Evolutionary conservation across 2,797 vertebrate species (phyloP).

Genomic region (Molossus alvarezi): DNA sequence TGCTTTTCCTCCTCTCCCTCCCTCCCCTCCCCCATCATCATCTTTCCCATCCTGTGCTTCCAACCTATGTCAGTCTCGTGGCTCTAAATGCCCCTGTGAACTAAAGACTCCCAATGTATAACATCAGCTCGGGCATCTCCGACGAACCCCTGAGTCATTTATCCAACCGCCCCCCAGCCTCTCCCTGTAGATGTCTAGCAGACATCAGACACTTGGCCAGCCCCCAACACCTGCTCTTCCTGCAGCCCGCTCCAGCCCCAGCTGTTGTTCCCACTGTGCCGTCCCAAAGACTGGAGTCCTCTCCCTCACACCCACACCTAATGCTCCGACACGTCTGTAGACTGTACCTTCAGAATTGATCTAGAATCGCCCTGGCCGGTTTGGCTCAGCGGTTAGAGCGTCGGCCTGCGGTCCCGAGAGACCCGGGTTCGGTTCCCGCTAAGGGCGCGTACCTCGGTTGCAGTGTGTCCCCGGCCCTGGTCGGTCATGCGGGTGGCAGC

Average conservation of each 20-base stretch:
- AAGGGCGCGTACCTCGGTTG: no score
- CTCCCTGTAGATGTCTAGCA: not conserved
- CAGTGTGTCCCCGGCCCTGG: no score
- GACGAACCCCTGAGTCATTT: not conserved
- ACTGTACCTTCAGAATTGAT: not conserved
- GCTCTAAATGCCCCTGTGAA: not conserved
- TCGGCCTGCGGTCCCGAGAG: no score
- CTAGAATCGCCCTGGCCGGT: no score
- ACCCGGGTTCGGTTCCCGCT: no score
- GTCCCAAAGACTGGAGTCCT: not conserved
- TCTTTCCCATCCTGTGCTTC: not conserved
- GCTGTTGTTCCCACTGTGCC: not conserved
- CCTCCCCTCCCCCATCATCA: accelerated
- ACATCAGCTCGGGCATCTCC: not conserved
- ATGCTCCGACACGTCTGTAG: not conserved
- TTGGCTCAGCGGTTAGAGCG: no score
- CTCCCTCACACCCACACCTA: not conserved
- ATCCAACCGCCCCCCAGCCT: not conserved
- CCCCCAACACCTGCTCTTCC: not conserved
- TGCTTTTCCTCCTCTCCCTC: no score
- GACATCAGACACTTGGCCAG: not conserved
- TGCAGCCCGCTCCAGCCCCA: not conserved
- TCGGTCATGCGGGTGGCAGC: no score
- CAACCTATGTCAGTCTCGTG: not conserved
- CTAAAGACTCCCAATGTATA: not conserved